phyloP scores from a whole-genome alignment of 2,797 vertebrate genomes.

The Enteromius paludinosus region DNA sequence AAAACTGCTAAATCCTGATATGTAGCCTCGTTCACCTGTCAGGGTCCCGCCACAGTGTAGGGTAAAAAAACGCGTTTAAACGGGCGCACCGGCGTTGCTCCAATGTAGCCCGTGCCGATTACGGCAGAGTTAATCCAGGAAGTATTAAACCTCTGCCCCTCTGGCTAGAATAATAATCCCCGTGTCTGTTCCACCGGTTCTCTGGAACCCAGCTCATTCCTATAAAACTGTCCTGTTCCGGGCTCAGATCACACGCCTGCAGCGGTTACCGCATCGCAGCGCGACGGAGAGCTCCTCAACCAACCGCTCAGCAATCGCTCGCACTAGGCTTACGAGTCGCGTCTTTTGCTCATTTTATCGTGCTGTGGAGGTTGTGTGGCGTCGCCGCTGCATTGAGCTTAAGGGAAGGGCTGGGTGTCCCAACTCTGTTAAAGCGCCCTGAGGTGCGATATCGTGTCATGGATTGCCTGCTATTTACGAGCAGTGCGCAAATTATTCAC shows the following conservation, averaged over 20 bases:
- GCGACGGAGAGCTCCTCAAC: background rate
- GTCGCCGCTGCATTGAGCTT: background rate
- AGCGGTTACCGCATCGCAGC: background rate
- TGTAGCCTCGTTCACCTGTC: background rate
- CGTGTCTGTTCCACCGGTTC: constrained; percentile 38
- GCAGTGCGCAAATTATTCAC: background rate
- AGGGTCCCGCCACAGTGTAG: background rate
- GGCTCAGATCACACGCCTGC: background rate
- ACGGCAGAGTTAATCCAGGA: constrained; percentile 49
- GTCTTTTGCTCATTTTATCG: background rate
- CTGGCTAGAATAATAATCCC: constrained; percentile 58
- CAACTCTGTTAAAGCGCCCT: background rate
- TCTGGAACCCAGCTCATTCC: constrained; percentile 1
- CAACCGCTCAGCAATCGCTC: background rate
- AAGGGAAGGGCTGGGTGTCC: background rate
- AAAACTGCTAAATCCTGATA: background rate
- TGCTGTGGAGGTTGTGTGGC: background rate
- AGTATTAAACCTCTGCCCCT: constrained; percentile 44
- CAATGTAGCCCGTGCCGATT: constrained; percentile 22
- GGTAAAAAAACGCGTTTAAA: background rate
- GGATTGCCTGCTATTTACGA: background rate
- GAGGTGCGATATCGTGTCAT: background rate
- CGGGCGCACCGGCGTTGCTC: background rate
- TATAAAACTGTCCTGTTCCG: constrained; percentile 1
- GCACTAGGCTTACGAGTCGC: background rate